These are phyloP conservation scores for Drosophila takahashii DNA, from an alignment of 1,140 invertebrate species.

Conservation along the genomic window DNA sequence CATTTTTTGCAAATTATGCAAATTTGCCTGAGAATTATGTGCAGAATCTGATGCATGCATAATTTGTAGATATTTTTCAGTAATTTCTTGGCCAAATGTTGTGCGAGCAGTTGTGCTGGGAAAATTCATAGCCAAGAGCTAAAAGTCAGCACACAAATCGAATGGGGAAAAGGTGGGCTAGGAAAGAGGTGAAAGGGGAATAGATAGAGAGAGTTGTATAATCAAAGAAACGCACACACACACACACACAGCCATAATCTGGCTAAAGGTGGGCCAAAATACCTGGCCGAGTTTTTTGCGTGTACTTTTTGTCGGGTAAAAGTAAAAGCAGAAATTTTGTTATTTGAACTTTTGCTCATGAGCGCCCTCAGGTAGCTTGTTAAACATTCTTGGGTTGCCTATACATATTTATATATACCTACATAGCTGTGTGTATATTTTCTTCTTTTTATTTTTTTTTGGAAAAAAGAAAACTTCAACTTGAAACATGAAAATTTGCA, in stretches of 20 bases:
- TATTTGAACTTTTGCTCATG: constrained; percentile 78
- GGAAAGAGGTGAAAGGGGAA: neutral
- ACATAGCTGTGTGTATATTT: constrained; percentile 19
- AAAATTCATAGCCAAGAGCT: constrained; percentile 28
- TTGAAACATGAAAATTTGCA: constrained; percentile 80
- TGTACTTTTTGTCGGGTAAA: constrained; percentile 42
- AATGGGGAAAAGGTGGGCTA: constrained; percentile 21
- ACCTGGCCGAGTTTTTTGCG: constrained; percentile 30
- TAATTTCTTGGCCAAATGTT: constrained; percentile 32
- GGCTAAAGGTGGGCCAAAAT: constrained; percentile 30
- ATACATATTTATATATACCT: constrained; percentile 19
- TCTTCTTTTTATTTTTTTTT: constrained; percentile 15
- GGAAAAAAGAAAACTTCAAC: constrained; percentile 67
- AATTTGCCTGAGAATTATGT: constrained; percentile 32
- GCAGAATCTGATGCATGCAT: constrained; percentile 39
- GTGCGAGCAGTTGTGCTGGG: constrained; percentile 1
- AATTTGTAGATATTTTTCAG: constrained; percentile 17
- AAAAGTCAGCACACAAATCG: constrained; percentile 21
- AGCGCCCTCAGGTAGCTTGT: constrained; percentile 74
- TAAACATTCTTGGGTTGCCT: constrained; percentile 75
- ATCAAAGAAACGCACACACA: constrained; percentile 46
- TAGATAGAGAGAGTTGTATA: constrained; percentile 41
- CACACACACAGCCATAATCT: constrained; percentile 23
- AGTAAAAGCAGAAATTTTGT: constrained; percentile 76
- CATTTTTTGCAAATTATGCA: constrained; percentile 43